phyloP scores from a whole-genome alignment of 2,113 vertebrate species.

The Ptyas mucosa region DNA sequence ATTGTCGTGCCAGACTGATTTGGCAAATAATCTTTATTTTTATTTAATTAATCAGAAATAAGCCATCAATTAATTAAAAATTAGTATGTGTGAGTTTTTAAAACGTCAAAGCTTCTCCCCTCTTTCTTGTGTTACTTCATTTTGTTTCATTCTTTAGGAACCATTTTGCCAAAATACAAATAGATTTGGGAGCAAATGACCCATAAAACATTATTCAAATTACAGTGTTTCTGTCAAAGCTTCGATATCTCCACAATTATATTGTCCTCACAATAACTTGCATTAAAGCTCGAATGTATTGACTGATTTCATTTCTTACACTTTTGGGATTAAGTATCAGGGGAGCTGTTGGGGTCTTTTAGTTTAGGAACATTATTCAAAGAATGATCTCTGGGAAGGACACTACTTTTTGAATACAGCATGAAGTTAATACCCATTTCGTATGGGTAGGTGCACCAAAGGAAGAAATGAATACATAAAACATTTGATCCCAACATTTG shows the following conservation, averaged over 20 bases:
- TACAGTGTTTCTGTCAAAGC: not conserved
- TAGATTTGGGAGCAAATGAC: not conserved
- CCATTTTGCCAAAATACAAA: conserved; percentile 10
- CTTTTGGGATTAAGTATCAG: not conserved
- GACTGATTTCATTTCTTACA: not conserved
- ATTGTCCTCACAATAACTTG: not conserved
- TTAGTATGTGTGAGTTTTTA: not conserved
- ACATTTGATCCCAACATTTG: not conserved
- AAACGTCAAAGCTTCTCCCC: not conserved
- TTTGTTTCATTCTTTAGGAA: not conserved
- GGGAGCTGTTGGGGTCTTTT: not conserved
- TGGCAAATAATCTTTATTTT: not conserved
- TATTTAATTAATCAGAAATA: not conserved
- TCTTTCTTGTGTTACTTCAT: not conserved
- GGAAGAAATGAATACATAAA: not conserved
- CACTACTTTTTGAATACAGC: not conserved
- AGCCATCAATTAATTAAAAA: not conserved
- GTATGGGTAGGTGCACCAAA: not conserved
- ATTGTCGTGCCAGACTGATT: not conserved
- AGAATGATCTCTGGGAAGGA: too few species aligned
- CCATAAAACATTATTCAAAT: conserved; percentile 53
- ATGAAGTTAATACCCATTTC: not conserved
- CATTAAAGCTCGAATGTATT: not conserved
- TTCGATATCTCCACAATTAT: not conserved
- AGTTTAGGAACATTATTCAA: not conserved